Conservation (phyloP, 2,888 invertebrate species). For the Clunio marinus region DNA sequence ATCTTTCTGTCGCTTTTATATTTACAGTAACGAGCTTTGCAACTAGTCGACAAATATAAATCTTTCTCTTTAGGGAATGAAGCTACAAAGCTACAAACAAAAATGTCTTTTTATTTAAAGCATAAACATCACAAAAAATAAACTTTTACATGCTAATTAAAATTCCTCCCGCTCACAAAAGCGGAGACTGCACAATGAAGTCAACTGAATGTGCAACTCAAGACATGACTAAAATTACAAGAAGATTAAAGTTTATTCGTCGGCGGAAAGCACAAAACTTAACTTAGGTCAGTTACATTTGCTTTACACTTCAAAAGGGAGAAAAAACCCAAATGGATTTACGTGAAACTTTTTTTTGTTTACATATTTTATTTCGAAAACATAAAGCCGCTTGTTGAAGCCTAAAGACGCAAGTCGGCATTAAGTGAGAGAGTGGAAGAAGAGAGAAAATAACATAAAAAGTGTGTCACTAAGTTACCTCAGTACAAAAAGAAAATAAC, state of each 20-base stretch:
- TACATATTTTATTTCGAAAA: background rate
- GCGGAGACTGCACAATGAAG: constrained; percentile 1
- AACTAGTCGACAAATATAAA: background rate
- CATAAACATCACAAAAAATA: background rate
- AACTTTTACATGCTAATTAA: background rate
- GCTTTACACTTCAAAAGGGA: constrained; percentile 3
- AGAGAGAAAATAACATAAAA: constrained; percentile 26
- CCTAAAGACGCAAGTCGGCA: background rate
- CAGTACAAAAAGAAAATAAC: constrained; percentile 22
- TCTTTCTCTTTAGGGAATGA: background rate
- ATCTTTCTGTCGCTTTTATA: background rate
- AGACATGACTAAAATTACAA: background rate
- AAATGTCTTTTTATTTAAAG: background rate
- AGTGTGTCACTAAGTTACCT: constrained; percentile 34
- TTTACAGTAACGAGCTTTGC: background rate
- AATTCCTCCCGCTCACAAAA: background rate
- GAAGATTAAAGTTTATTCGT: background rate
- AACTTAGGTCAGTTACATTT: constrained; percentile 20
- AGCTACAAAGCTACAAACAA: background rate
- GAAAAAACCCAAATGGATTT: background rate
- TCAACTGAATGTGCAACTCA: background rate
- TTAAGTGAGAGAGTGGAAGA: background rate
- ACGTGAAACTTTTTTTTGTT: background rate
- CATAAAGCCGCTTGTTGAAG: constrained; percentile 1
- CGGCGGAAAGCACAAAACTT: background rate